phyloP scores from a whole-genome alignment of 2,888 invertebrate genomes.

The Leptura quadrifasciata region DNA sequence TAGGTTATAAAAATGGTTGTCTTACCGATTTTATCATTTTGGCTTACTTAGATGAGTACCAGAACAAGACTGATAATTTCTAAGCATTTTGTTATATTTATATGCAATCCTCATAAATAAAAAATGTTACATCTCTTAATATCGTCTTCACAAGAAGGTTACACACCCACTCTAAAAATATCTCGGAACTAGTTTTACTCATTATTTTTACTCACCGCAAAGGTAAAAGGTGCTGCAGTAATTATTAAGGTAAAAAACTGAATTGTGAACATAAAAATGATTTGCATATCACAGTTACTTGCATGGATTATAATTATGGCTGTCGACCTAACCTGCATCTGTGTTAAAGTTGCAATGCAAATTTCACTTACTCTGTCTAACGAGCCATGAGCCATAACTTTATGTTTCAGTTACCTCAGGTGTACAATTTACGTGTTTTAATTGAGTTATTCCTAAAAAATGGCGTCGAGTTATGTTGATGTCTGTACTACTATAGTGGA shows the following conservation, averaged over 20 bases:
- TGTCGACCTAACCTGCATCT: background rate
- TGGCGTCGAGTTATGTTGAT: no score
- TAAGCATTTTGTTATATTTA: constrained; percentile 8
- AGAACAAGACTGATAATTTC: constrained; percentile 10
- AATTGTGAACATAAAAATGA: constrained; percentile 1
- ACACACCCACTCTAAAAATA: constrained; percentile 13
- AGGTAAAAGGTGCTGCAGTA: constrained; percentile 18
- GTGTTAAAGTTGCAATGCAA: background rate
- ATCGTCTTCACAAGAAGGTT: constrained; percentile 11
- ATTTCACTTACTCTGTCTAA: no score
- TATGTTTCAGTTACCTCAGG: no score
- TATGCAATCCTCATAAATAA: background rate
- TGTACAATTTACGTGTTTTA: no score
- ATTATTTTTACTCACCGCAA: background rate
- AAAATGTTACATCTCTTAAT: constrained; percentile 11
- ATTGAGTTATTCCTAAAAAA: no score
- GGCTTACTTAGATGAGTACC: constrained; percentile 10
- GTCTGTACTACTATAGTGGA: no score
- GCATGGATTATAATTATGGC: background rate
- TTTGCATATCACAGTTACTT: background rate
- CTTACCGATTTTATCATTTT: constrained; percentile 25
- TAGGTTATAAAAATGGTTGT: background rate
- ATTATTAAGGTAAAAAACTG: background rate
- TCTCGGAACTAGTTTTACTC: constrained; percentile 18
- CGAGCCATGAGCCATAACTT: no score